phyloP scores from a whole-genome alignment of 2,797 vertebrate species.

The Alcedo quadribrachys region DNA sequence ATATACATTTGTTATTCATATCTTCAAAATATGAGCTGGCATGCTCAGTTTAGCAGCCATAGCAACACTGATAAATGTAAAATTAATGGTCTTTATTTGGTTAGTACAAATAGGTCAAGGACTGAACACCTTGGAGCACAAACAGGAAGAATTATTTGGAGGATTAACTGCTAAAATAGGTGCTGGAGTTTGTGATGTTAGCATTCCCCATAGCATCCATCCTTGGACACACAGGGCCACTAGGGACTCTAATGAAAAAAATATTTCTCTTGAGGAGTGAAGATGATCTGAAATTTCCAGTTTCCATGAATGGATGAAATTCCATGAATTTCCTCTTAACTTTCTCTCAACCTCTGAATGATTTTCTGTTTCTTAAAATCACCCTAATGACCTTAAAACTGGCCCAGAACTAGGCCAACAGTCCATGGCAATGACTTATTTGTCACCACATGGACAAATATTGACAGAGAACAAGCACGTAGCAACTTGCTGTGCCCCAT shows the following conservation, averaged over 20 bases:
- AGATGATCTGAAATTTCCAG: not conserved
- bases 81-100: not conserved
- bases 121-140: not conserved
- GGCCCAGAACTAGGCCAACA: not conserved
- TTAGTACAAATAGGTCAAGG: not conserved
- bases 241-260: not conserved
- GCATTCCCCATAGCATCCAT: not conserved
- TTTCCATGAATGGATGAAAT: not conserved
- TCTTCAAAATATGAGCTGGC: not conserved
- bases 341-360: not conserved
- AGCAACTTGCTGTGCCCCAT: not conserved
- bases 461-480: not conserved
- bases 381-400: not conserved
- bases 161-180: not conserved
- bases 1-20: not conserved
- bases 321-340: not conserved
- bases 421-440: not conserved
- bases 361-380: not conserved
- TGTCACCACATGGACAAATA: not conserved
- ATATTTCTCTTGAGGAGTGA: not conserved
- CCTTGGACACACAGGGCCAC: not conserved
- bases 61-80: conserved; percentile 24
- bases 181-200: not conserved
- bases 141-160: not conserved
- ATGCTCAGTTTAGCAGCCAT: not conserved